Evolutionary conservation across 2,888 invertebrate species (phyloP).

Genomic region (Zele albiditarsus): DNA sequence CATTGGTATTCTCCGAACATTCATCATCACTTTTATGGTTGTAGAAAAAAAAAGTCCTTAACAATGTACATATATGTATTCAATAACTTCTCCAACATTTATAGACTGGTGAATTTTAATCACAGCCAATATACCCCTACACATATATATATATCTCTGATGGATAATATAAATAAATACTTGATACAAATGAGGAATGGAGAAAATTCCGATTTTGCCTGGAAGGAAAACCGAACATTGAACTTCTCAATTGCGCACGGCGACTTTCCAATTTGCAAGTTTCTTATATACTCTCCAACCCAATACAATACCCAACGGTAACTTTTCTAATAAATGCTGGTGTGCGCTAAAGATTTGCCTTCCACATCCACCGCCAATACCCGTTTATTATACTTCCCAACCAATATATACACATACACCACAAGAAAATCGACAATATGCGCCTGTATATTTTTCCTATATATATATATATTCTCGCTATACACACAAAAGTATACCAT

Average conservation of each 20-base stretch:
- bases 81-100: neutral
- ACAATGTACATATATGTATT: neutral
- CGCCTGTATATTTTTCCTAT: constrained; percentile 21
- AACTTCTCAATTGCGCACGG: constrained; percentile 48
- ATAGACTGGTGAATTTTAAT: neutral
- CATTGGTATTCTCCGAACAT: neutral
- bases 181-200: neutral
- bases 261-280: constrained; percentile 57
- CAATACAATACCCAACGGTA: constrained; percentile 47
- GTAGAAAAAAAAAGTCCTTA: neutral
- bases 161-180: constrained; percentile 10
- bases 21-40: neutral
- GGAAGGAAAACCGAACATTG: constrained; percentile 31
- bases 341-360: constrained; percentile 47
- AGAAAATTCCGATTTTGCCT: constrained; percentile 26
- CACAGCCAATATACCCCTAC: neutral
- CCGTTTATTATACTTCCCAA: constrained; percentile 47
- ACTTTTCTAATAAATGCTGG: constrained; percentile 57
- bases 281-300: constrained; percentile 45
- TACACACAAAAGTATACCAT: constrained; percentile 5
- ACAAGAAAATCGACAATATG: constrained; percentile 33
- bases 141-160: neutral
- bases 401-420: constrained; percentile 4
- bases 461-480: neutral
- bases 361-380: constrained; percentile 49